Conservation (phyloP, 2,113 vertebrate genomes). For the Chionis minor region DNA sequence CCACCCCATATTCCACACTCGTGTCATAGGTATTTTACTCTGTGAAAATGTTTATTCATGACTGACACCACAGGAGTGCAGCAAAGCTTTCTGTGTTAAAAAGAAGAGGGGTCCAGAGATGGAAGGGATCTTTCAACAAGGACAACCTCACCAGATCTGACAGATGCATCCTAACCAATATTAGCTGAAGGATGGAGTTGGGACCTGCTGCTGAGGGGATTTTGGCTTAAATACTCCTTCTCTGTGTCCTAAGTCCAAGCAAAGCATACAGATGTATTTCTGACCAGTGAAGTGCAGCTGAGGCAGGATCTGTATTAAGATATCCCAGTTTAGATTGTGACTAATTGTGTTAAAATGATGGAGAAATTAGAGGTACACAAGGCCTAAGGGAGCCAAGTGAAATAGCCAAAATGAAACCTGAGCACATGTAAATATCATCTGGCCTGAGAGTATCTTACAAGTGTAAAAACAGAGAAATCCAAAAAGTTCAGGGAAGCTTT, state of each 20-base stretch:
- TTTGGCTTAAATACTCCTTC: background rate
- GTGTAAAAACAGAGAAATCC: background rate
- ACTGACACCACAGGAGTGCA: background rate
- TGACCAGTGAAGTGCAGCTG: background rate
- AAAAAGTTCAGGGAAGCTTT: background rate
- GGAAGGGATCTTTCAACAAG: background rate
- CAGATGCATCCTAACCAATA: background rate
- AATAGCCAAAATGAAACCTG: background rate
- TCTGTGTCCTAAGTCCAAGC: background rate
- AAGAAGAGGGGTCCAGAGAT: background rate
- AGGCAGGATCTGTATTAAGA: background rate
- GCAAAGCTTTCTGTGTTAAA: background rate
- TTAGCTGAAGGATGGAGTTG: background rate
- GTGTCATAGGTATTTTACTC: background rate
- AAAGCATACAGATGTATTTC: background rate
- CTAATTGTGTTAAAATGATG: background rate
- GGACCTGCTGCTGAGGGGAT: background rate
- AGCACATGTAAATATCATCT: background rate
- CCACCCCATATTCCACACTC: accelerated
- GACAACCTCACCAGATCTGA: background rate
- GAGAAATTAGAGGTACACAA: background rate
- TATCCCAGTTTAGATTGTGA: background rate
- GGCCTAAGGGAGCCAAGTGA: background rate
- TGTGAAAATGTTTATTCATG: background rate
- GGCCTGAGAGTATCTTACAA: background rate